phyloP scores from a whole-genome alignment of 2,888 invertebrate genomes.

The Hybos culiciformis region DNA sequence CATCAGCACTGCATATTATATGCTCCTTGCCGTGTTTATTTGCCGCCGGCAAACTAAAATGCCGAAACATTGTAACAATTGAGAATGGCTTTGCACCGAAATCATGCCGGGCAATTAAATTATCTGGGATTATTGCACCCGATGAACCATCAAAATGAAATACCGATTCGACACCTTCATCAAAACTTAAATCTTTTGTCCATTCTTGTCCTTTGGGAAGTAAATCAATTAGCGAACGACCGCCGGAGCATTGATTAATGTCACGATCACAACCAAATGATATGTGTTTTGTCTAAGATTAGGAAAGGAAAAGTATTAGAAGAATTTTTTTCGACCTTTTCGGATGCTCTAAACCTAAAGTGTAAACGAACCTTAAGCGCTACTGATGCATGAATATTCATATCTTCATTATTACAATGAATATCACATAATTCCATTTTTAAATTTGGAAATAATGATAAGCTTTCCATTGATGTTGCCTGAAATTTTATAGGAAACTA shows the following conservation, averaged over 20 bases:
- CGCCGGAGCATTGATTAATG: conserved; percentile 28
- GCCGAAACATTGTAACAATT: conserved; percentile 89
- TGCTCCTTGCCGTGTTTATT: conserved; percentile 93
- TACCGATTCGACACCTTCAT: conserved; percentile 79
- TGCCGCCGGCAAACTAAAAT: conserved; percentile 59
- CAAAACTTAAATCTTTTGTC: conserved; percentile 70
- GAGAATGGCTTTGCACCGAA: conserved; percentile 69
- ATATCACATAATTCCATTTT: conserved; percentile 36
- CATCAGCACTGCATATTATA: conserved; percentile 91
- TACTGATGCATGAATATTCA: conserved; percentile 30
- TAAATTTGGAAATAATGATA: conserved; percentile 33
- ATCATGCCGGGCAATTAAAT: conserved; percentile 51
- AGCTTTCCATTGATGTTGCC: conserved; percentile 29
- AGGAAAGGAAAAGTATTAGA: conserved; percentile 1
- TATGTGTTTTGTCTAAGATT: conserved; percentile 48
- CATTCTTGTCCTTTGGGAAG: conserved; percentile 52
- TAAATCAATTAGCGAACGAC: conserved; percentile 23
- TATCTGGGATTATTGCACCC: conserved; percentile 70
- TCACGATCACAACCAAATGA: conserved; percentile 95
- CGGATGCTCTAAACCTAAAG: not conserved
- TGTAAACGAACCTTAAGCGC: conserved; percentile 26
- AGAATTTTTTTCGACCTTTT: not conserved
- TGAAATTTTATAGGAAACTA: conserved; percentile 9
- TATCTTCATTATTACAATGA: conserved; percentile 29
- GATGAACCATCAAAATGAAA: conserved; percentile 93